A percentile compares a stretch with the other conserved stretches of the same genome.
Evolutionary conservation across 2,113 vertebrate genomes (phyloP).

Genomic region (Leucopsar rothschildi): DNA sequence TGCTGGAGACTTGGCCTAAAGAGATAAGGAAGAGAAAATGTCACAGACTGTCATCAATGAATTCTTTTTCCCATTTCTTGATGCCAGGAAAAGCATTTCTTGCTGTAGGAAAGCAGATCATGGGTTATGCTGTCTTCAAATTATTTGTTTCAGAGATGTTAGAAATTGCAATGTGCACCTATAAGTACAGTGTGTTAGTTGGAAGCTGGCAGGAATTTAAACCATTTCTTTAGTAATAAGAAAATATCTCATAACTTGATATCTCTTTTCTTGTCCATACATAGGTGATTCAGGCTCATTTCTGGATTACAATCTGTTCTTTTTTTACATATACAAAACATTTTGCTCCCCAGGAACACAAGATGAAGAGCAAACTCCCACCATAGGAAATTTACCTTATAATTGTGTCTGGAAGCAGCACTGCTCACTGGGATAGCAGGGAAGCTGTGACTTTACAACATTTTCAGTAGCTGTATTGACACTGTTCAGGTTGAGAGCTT

Average conservation of each 20-base stretch:
- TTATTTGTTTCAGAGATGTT: neutral
- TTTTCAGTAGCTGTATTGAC: neutral
- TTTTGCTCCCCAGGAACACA: neutral
- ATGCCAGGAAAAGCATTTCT: constrained; percentile 49
- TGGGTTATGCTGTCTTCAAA: neutral
- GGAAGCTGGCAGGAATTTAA: neutral
- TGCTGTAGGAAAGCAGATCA: neutral
- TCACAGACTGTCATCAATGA: neutral
- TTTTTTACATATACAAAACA: neutral
- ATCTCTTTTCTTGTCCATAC: neutral
- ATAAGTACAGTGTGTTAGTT: neutral
- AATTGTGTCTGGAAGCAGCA: neutral
- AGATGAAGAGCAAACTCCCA: neutral
- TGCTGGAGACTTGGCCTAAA: constrained; percentile 3
- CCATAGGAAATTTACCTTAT: neutral
- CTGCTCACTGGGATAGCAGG: neutral
- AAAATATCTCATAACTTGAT: neutral
- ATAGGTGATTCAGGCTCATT: neutral
- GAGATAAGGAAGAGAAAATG: constrained; percentile 42
- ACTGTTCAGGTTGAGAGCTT: neutral
- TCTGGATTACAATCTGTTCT: neutral
- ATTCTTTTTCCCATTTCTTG: constrained; percentile 21
- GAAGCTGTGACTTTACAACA: neutral
- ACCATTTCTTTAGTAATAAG: neutral
- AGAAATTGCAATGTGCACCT: neutral